These are phyloP conservation scores for Cryptus viduatorius DNA, from an alignment of 2,888 invertebrate genomes.

Conservation along the genomic window DNA sequence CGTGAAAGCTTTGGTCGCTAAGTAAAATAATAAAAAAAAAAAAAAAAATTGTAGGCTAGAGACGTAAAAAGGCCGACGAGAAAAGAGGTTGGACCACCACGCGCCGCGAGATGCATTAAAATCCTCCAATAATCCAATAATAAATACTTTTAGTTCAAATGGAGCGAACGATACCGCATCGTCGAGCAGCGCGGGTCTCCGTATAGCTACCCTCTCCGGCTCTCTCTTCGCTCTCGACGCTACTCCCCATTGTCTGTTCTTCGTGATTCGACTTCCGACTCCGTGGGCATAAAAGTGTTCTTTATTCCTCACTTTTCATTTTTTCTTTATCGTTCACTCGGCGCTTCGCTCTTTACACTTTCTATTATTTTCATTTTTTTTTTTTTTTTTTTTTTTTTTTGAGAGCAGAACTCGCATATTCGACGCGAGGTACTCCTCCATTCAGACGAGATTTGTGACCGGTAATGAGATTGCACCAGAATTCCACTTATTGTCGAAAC, in stretches of 20 bases:
- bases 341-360: constrained; percentile 4
- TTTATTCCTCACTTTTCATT: constrained; percentile 33
- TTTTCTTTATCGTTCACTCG: constrained; percentile 19
- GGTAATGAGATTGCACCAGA: constrained; percentile 61
- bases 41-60: constrained; percentile 14
- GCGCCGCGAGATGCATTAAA: constrained; percentile 75
- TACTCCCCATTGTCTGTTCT: constrained; percentile 56
- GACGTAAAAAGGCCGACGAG: constrained; percentile 40
- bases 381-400: constrained; percentile 55
- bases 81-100: constrained; percentile 31
- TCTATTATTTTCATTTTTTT: constrained; percentile 21
- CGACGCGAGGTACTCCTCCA: constrained; percentile 22
- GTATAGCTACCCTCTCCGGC: constrained; percentile 15
- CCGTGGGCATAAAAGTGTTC: constrained; percentile 56
- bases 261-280: constrained; percentile 67
- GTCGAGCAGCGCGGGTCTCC: constrained; percentile 45
- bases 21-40: constrained; percentile 16
- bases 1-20: constrained; percentile 28
- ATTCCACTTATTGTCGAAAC: neutral
- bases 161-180: constrained; percentile 70
- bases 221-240: constrained; percentile 30
- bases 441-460: constrained; percentile 54
- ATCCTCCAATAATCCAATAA: constrained; percentile 79
- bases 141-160: constrained; percentile 79
- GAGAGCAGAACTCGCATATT: neutral